Evolutionary conservation across 2,113 vertebrate species (phyloP).

Genomic region (Balaeniceps rex): DNA sequence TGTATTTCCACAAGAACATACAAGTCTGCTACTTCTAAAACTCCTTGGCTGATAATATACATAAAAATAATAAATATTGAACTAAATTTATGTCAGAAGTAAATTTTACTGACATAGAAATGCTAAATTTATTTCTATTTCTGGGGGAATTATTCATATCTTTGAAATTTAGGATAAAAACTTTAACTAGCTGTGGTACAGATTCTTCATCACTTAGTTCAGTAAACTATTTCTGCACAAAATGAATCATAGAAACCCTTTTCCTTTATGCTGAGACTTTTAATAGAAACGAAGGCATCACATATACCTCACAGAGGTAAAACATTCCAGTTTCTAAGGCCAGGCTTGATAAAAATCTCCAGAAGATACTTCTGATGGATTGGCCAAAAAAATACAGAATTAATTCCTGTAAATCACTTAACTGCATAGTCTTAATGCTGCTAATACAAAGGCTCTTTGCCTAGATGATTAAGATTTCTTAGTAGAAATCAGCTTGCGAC

Average conservation of each 20-base stretch:
- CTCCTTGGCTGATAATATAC: neutral
- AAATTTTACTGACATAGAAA: neutral
- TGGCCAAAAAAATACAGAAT: neutral
- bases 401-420: neutral
- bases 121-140: neutral
- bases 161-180: neutral
- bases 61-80: neutral
- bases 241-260: neutral
- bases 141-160: neutral
- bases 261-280: neutral
- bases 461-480: neutral
- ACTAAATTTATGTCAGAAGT: neutral
- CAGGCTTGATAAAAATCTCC: neutral
- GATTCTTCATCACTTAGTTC: neutral
- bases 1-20: neutral
- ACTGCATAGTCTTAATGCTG: neutral
- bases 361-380: neutral
- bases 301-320: neutral
- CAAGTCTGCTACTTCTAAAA: neutral
- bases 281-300: neutral
- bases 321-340: neutral
- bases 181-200: neutral
- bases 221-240: neutral
- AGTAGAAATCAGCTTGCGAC: neutral
- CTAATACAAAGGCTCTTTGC: neutral